These are phyloP conservation scores for Poecilus cupreus DNA, from an alignment of 2,888 invertebrate species.

Conservation along the genomic window DNA sequence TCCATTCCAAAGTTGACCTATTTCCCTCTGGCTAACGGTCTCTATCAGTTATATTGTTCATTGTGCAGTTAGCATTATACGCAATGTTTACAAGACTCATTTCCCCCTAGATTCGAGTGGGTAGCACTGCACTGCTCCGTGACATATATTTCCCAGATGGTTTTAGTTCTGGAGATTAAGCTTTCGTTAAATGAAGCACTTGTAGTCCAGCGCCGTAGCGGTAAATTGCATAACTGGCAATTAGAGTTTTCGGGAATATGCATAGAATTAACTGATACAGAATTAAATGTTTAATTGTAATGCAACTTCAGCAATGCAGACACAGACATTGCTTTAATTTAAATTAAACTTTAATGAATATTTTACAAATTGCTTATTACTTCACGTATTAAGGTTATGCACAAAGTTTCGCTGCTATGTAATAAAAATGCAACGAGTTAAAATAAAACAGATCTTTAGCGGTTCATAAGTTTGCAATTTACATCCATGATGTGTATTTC, in stretches of 20 bases:
- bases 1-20: conserved; percentile 43
- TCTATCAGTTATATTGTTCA: conserved; percentile 56
- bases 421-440: not conserved
- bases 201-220: not conserved
- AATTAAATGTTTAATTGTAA: conserved; percentile 23
- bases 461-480: not conserved
- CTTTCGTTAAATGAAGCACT: conserved; percentile 44
- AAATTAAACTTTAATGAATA: conserved; percentile 7
- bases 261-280: conserved; percentile 35
- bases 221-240: conserved; percentile 40
- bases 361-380: conserved; percentile 35
- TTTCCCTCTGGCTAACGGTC: not conserved
- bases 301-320: not conserved
- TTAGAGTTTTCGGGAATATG: conserved; percentile 41
- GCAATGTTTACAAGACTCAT: conserved; percentile 52
- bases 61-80: conserved; percentile 49
- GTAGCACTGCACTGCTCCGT: conserved; percentile 14
- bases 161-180: conserved; percentile 36
- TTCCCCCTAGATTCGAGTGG: conserved; percentile 45
- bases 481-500: not conserved
- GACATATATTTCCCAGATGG: conserved; percentile 54
- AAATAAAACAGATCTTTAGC: not conserved
- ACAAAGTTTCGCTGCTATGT: not conserved
- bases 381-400: not conserved
- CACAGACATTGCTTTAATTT: not conserved